These are phyloP conservation scores for Agrotis ipsilon DNA, from an alignment of 2,888 invertebrate species.

Conservation along the genomic window DNA sequence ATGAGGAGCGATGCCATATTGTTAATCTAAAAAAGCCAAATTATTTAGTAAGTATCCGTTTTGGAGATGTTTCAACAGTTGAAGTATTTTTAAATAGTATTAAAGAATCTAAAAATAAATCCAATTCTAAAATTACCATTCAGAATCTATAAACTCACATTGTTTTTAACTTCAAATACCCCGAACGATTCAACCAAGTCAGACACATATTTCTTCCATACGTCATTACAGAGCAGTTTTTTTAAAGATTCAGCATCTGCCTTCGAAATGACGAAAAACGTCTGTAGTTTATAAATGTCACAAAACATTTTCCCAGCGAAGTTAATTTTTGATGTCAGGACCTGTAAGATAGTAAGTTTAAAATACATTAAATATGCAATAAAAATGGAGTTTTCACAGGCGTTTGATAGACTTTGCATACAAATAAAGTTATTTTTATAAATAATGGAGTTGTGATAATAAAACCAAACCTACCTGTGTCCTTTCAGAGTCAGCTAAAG, in stretches of 20 bases:
- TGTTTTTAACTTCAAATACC: slow-evolving; percentile 81
- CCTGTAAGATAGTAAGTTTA: slow-evolving; percentile 66
- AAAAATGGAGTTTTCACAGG: neutral
- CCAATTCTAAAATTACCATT: neutral
- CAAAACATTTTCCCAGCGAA: slow-evolving; percentile 85
- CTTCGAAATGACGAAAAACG: slow-evolving; percentile 78
- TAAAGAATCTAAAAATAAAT: too few species aligned
- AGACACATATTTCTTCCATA: slow-evolving; percentile 81
- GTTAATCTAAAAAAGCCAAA: slow-evolving; percentile 77
- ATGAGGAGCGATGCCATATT: slow-evolving; percentile 85
- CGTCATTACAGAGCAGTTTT: slow-evolving; percentile 79
- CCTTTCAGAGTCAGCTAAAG: slow-evolving; percentile 84
- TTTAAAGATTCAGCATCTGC: slow-evolving; percentile 75
- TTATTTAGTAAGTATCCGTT: neutral
- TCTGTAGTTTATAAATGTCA: slow-evolving; percentile 77
- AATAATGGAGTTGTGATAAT: neutral
- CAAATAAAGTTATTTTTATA: neutral
- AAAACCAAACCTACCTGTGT: slow-evolving; percentile 77
- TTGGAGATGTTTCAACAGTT: neutral
- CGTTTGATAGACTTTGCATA: neutral
- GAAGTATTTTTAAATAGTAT: too few species aligned
- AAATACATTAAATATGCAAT: neutral
- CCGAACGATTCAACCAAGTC: slow-evolving; percentile 85
- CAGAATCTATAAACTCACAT: slow-evolving; percentile 75
- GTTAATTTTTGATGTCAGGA: slow-evolving; percentile 83